Evolutionary conservation across 64 coral and sea anemone species (phyloP), one percentile per base, ranked within the genome.

Genomic region (Actinia equina): DNA sequence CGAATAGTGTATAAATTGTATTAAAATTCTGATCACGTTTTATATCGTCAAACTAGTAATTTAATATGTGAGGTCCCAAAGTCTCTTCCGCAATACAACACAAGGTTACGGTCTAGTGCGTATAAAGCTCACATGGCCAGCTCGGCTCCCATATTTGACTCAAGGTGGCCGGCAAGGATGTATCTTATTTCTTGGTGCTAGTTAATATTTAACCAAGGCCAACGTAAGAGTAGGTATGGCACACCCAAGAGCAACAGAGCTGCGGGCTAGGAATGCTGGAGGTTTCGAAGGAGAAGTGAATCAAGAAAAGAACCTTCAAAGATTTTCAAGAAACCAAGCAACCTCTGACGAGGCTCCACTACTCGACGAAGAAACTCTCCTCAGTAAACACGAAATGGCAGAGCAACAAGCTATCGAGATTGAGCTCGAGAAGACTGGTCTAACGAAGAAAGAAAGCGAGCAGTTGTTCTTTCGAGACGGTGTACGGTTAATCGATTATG

Each of bases 341-440:
- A 86, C 81, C 20, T 84, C 78, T 22, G 94, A 95, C 71, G 86
- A 96, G 8, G 53, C 88, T 77, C 91, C 91, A 55, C 86, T 96
- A 57, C 15, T 96, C 84, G 94, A 96, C 94, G 94, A 96, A 44
- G 89, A 84, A 51, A 91, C 94, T 4, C 41, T 96, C 15, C 44
- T 93, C n/a, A 89, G 79, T 43, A 96, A 96, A 71, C 94, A 96
- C 81, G 91, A 96, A 82, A 93, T 96, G 94, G 83, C 90, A 80
- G 91, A 90, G 77, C 87, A 92, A 57, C 86, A 79, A 84, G 54
- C 94, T 0, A 82, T 93, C 16, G 94, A 93, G 44, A 85, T 96
- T 64, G 94, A 96, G 60, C 88, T 96, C 45, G 94, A 86, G 49
- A 89, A 89, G 63, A 52, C 82, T n/a, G 85, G 88, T 22, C 78